These are phyloP conservation scores for Lasius fuliginosus DNA, from an alignment of 2,888 invertebrate species.

Conservation along the genomic window DNA sequence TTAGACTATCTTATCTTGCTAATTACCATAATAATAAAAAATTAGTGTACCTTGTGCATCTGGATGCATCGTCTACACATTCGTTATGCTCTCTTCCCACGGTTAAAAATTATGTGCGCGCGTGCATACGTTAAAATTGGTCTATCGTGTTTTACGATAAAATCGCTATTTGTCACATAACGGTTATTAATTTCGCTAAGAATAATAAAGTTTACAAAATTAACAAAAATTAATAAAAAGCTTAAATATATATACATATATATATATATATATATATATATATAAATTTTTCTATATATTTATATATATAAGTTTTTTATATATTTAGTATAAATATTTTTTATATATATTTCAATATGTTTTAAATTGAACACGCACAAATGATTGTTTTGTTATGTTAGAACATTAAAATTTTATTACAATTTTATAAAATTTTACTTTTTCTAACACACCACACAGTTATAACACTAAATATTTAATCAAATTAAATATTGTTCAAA, in stretches of 20 bases:
- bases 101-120: conserved; percentile 34
- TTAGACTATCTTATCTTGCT: conserved; percentile 53
- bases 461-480: background rate
- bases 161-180: conserved; percentile 49
- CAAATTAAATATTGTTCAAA: conserved; percentile 2
- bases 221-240: conserved; percentile 13
- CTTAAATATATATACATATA: too few species aligned
- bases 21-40: conserved; percentile 66
- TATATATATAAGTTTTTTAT: background rate
- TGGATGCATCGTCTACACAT: conserved; percentile 58
- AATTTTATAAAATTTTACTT: too few species aligned
- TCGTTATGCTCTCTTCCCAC: conserved; percentile 83
- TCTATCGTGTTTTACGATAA: conserved; percentile 32
- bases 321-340: background rate
- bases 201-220: background rate
- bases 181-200: conserved; percentile 14
- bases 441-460: background rate
- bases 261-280: too few species aligned
- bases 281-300: too few species aligned
- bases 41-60: conserved; percentile 44
- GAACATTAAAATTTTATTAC: background rate
- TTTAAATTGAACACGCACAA: background rate
- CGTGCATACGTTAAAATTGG: conserved; percentile 54
- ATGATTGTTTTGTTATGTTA: background rate
- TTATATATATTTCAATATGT: conserved; percentile 3